Base-by-base conservation (phyloP, 2,113 vertebrate genomes). In the Kryptolebias marmoratus region DNA sequence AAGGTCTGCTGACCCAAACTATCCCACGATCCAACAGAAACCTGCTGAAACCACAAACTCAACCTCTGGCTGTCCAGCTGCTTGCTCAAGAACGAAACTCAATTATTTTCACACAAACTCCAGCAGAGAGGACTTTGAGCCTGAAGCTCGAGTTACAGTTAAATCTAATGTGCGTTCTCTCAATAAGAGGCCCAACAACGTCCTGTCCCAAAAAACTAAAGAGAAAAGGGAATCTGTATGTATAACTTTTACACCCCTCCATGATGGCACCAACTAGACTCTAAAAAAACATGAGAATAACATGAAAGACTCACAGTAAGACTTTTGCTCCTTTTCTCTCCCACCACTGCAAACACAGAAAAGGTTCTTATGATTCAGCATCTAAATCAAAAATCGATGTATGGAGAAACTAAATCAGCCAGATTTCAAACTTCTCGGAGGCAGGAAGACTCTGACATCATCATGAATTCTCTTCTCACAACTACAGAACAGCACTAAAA, bases 21-120 rank as follows among this genome's bases (percentile, higher is more conserved):
- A 84, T 92, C 91, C 87, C 91, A 92, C 88, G 90, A 87, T 91
- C 91, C 82, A 73, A 63, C 50, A 65, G 74, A 65, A 89, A 89
- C 87, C 87, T 88, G 88, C 59, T 48, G 39, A 48, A 82, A 90
- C 91, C 91, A 77, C 89, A 87, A 84, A 72, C 39, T 27, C 69
- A 85, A 85, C 89, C 85, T 81, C 84, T 71, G 84, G 64, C 73
- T 83, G 32, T 68, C 82, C 90, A 92, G 89, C 84, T 91, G 91
- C 81, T 83, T 81, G 81, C 56, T 82, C 60, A 57, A 67, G 36
- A 81, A 75, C 48, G 80, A 48, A 61, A 59, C 56, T 50, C 56
- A 6, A 68, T 71, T 60, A 57, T 10, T 68, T 48, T 68, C 71
- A 77, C 71, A 64, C 71, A 75, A 68, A 74, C 68, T 22, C 60